Conservation (phyloP, 2,113 vertebrate genomes). For the Cisticola juncidis region DNA sequence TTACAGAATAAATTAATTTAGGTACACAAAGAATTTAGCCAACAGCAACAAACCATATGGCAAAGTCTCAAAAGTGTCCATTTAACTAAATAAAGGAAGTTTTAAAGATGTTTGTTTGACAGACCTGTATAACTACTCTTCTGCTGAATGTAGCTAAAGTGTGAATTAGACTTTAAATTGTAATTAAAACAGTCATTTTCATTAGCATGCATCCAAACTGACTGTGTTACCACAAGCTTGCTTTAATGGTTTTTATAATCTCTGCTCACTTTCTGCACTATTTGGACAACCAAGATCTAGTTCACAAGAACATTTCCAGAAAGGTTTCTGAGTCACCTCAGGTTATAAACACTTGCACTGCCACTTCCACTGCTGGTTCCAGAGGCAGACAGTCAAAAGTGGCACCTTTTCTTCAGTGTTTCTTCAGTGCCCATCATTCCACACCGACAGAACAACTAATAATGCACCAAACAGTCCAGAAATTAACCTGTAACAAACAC, state of each 20-base stretch:
- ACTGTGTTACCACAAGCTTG: neutral
- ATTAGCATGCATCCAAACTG: neutral
- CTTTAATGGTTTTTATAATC: neutral
- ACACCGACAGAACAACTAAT: neutral
- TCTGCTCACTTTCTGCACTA: neutral
- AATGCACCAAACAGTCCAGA: neutral
- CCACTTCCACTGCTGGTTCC: neutral
- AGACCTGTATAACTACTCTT: neutral
- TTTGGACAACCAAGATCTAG: neutral
- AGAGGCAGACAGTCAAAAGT: neutral
- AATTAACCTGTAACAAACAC: neutral
- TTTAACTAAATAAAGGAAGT: slow-evolving; percentile 32
- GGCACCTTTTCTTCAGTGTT: neutral
- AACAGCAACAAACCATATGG: slow-evolving; percentile 8
- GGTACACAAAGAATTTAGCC: neutral
- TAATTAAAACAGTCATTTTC: neutral
- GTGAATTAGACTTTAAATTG: neutral
- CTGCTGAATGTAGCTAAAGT: neutral
- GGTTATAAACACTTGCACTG: neutral
- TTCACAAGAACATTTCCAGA: neutral
- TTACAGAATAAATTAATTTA: slow-evolving; percentile 7
- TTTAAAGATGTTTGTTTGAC: neutral
- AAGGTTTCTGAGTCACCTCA: neutral
- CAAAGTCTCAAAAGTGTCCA: neutral
- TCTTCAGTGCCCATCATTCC: neutral